Evolutionary conservation across 2,113 vertebrate genomes (phyloP).

Genomic region (Girardinichthys multiradiatus): DNA sequence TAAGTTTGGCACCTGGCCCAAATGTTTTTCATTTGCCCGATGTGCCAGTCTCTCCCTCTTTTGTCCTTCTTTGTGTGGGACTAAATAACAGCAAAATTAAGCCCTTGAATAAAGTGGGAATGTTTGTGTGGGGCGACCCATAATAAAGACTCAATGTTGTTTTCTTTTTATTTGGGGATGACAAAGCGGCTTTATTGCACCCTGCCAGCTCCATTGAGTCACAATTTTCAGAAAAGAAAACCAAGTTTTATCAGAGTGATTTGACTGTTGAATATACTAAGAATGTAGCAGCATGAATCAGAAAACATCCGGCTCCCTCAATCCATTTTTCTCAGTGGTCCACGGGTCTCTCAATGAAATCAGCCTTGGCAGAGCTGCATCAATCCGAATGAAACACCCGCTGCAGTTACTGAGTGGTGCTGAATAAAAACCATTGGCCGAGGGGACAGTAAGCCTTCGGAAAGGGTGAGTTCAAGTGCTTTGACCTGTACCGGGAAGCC

Average conservation of each 20-base stretch:
- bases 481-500: slow-evolving; percentile 55
- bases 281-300: slow-evolving; percentile 53
- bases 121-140: slow-evolving; percentile 13
- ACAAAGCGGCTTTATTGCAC: slow-evolving; percentile 24
- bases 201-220: slow-evolving; percentile 41
- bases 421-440: slow-evolving; percentile 62
- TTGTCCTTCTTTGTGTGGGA: slow-evolving; percentile 46
- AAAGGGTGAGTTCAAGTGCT: slow-evolving; percentile 54
- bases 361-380: slow-evolving; percentile 58
- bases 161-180: slow-evolving; percentile 19
- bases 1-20: slow-evolving; percentile 64
- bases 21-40: slow-evolving; percentile 61
- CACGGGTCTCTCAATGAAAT: slow-evolving; percentile 48
- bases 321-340: slow-evolving; percentile 51
- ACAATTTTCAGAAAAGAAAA: slow-evolving; percentile 41
- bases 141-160: slow-evolving; percentile 19
- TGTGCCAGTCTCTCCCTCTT: slow-evolving; percentile 34
- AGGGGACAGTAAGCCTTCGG: slow-evolving; percentile 44
- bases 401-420: slow-evolving; percentile 65
- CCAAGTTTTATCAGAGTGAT: slow-evolving; percentile 38
- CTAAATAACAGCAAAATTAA: slow-evolving; percentile 40
- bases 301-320: slow-evolving; percentile 71
- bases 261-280: slow-evolving; percentile 48
- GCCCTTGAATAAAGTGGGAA: slow-evolving; percentile 19
- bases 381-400: slow-evolving; percentile 55